phyloP scores from a whole-genome alignment of 2,888 invertebrate genomes.

The Cerceris ruficornis region DNA sequence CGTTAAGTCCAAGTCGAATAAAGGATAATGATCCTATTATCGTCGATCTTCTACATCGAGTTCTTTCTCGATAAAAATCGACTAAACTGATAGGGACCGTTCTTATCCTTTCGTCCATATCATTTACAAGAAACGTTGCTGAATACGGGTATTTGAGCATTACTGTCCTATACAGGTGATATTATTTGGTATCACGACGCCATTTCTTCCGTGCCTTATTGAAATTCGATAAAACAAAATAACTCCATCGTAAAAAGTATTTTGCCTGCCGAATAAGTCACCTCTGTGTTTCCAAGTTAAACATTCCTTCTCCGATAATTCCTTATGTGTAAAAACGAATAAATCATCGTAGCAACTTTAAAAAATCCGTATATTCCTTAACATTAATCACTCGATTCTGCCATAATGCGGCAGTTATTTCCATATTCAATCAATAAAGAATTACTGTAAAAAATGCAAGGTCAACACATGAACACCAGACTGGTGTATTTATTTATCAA shows the following conservation, averaged over 20 bases:
- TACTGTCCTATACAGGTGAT: slow-evolving; percentile 28
- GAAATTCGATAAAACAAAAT: slow-evolving; percentile 40
- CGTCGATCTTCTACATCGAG: slow-evolving; percentile 9
- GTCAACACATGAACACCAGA: neutral
- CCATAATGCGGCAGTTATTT: neutral
- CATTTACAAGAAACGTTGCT: slow-evolving; percentile 21
- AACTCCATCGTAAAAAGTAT: neutral
- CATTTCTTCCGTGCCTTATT: slow-evolving; percentile 39
- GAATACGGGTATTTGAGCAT: slow-evolving; percentile 38
- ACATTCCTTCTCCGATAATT: neutral
- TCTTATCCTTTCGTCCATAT: slow-evolving; percentile 24
- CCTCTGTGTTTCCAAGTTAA: neutral
- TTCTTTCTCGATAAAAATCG: slow-evolving; percentile 27
- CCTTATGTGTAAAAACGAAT: too few relatives aligned
- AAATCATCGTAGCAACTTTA: too few relatives aligned
- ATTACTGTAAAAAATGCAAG: slow-evolving; percentile 10
- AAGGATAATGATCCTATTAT: slow-evolving; percentile 19
- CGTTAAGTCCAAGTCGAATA: neutral
- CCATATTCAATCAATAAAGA: neutral
- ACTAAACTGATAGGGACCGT: slow-evolving; percentile 32
- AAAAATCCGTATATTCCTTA: neutral
- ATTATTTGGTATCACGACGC: slow-evolving; percentile 24
- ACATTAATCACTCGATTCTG: neutral
- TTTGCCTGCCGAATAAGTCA: neutral
- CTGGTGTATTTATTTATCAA: slow-evolving; percentile 12